Evolutionary conservation across 2,888 invertebrate species (phyloP).

Genomic region (Candidula unifasciata): DNA sequence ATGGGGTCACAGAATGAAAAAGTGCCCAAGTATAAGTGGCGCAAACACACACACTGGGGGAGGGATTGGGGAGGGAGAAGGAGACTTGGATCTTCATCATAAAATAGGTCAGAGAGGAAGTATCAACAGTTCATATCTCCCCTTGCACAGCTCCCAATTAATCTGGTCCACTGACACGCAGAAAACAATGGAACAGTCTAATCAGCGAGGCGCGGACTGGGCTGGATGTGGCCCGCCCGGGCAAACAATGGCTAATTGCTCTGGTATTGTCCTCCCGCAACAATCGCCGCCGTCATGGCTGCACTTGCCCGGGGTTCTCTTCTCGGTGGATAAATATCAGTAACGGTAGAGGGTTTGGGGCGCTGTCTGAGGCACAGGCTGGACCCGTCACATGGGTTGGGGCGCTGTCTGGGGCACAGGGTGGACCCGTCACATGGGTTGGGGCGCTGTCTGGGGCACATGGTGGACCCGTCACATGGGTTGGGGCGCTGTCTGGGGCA

Average conservation of each 20-base stretch:
- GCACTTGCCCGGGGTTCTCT: not conserved
- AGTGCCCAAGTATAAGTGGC: too few species aligned
- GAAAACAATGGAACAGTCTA: conserved; percentile 38
- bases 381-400: too few species aligned
- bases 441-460: too few species aligned
- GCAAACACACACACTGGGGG: not conserved
- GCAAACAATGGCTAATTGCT: conserved; percentile 22
- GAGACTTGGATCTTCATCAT: not conserved
- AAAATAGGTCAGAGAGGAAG: not conserved
- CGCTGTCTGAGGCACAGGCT: too few species aligned
- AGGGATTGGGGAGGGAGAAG: not conserved
- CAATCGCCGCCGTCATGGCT: conserved; percentile 15
- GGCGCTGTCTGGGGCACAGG: too few species aligned
- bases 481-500: too few species aligned
- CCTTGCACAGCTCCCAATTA: not conserved
- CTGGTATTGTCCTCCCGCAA: not conserved
- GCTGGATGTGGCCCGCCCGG: not conserved
- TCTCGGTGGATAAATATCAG: not conserved
- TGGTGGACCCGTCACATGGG: too few species aligned
- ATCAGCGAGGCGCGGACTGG: not conserved
- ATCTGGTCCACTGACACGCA: conserved; percentile 26
- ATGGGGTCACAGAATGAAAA: not conserved
- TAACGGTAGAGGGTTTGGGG: too few species aligned
- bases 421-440: too few species aligned
- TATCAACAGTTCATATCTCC: not conserved